Evolutionary conservation across 2,113 vertebrate genomes (phyloP), one percentile per base, ranked within the genome.

Genomic region (Gadus macrocephalus): DNA sequence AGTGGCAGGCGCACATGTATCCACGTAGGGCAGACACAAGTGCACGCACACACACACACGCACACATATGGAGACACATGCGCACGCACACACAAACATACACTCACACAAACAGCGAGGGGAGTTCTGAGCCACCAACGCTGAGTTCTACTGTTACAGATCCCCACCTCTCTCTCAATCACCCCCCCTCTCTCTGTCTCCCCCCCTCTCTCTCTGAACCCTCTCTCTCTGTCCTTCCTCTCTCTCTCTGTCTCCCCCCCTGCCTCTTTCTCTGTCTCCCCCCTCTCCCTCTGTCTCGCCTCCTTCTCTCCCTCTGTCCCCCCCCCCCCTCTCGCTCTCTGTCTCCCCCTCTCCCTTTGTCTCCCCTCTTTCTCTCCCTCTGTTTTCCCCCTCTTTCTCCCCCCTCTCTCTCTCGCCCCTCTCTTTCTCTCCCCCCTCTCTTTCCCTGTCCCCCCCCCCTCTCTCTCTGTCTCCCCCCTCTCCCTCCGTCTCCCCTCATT

Each of bases 1-100:
- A 14, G 61, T n/a, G 56, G 15, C 15, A 19, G 42, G 12, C 55
- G 62, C 75, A 72, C 71, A 68, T 81, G 69, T 14, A 35, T 73
- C 70, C 70, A 85, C 78, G 61, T 74, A 81, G 22, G 22, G 22
- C 67, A 78, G 72, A 62, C 58, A 62, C 60, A 62, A 19, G 25
- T 11, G 25, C 60, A 70, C 63, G 67, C 55, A 20, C 28, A 20
- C 59, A 62, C 38, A 49, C 61, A 62, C 60, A 62, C 60, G 25
- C 60, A 22, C 60, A 62, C 19, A 62, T 20, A 62, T 8, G 25
- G 17, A 22, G 7, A 14, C 42, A 49, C 7, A 9, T 9, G 12
- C 42, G 12, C 42, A 49, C 7, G 8, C 62, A 28, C 62, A 63
- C 62, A 16, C 62, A 63, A 27, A 63, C 9, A 3, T 14, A 62